Conservation (phyloP, 2,888 invertebrate species). For the Seira sanloemensis region DNA sequence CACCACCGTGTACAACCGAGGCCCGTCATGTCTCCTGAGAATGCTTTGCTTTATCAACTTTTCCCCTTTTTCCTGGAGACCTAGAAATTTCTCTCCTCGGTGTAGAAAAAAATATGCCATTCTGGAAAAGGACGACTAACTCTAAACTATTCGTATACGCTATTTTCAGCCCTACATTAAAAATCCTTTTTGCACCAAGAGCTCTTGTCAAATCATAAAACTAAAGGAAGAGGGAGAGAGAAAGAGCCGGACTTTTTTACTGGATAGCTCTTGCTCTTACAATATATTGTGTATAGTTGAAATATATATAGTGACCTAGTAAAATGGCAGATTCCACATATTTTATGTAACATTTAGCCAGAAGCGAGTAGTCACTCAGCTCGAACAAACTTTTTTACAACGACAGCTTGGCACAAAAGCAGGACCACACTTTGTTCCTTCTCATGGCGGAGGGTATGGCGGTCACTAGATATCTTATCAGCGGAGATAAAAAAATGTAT, state of each 20-base stretch:
- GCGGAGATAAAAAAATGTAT: not conserved
- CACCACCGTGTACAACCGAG: no score
- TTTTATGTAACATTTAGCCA: slow-evolving; percentile 49
- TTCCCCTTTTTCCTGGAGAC: slow-evolving; percentile 6
- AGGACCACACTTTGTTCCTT: not conserved
- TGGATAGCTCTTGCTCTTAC: not conserved
- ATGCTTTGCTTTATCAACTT: slow-evolving; percentile 34
- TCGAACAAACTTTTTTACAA: slow-evolving; percentile 25
- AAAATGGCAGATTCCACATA: slow-evolving; percentile 53
- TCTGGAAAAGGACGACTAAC: not conserved
- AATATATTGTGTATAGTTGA: slow-evolving; percentile 5
- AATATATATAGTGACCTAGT: slow-evolving; percentile 47
- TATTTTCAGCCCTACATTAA: slow-evolving; percentile 10
- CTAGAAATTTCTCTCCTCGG: not conserved
- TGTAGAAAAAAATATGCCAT: no score
- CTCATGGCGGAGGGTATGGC: not conserved
- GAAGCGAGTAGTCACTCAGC: slow-evolving; percentile 38
- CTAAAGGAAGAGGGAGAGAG: no score
- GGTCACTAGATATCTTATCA: not conserved
- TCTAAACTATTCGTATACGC: not conserved
- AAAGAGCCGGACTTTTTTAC: not conserved
- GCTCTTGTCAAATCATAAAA: no score
- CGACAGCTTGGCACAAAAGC: not conserved
- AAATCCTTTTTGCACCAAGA: not conserved
- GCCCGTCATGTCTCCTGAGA: slow-evolving; percentile 48